Evolutionary conservation across 2,113 vertebrate genomes (phyloP).

Genomic region (Balaeniceps rex): DNA sequence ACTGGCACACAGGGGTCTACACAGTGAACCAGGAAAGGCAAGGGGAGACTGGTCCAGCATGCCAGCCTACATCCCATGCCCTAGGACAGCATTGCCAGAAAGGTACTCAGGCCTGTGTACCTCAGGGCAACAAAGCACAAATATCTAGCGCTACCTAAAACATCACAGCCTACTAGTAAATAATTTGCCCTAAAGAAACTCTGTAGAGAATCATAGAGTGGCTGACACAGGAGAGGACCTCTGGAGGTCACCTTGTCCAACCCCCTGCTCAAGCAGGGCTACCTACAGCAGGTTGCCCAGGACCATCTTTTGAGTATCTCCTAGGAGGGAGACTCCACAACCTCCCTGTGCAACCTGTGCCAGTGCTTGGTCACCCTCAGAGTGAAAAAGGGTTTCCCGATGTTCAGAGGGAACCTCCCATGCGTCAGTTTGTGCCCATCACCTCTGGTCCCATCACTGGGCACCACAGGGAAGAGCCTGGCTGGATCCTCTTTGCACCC

Average conservation of each 20-base stretch:
- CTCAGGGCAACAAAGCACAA: not conserved
- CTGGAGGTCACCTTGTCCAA: not conserved
- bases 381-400: rapidly evolving
- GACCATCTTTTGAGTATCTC: rapidly evolving
- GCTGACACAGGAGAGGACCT: not conserved
- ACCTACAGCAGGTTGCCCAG: not conserved
- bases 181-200: not conserved
- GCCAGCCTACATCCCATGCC: no score
- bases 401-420: not conserved
- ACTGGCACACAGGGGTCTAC: not conserved
- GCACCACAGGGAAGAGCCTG: not conserved
- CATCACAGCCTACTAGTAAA: not conserved
- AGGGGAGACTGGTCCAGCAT: not conserved
- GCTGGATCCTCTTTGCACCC: not conserved
- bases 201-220: rapidly evolving
- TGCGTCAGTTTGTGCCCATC: not conserved
- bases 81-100: not conserved
- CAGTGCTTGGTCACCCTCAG: rapidly evolving
- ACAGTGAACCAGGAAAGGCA: not conserved
- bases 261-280: not conserved
- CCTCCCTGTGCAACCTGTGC: no score
- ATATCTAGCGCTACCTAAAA: rapidly evolving
- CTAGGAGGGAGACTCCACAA: not conserved
- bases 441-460: not conserved
- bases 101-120: not conserved